A percentile compares a stretch with the other conserved stretches of the same genome.
Conservation (phyloP, 1,140 invertebrate genomes). For the Drosophila takahashii region DNA sequence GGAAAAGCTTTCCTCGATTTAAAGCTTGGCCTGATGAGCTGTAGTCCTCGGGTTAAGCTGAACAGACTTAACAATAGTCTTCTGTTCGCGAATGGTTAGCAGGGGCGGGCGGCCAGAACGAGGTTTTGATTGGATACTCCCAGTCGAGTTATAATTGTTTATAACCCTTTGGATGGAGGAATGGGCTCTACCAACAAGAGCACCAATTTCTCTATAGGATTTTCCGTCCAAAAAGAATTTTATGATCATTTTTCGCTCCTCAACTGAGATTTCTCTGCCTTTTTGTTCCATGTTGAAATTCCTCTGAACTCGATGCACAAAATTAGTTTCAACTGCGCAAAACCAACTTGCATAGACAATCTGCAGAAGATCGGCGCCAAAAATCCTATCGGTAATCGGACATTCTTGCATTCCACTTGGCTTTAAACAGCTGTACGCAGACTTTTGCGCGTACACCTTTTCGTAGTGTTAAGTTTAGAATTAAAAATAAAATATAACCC, state of each 20-base stretch:
- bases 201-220: no score
- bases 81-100: no score
- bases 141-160: no score
- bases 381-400: background rate
- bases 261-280: constrained; percentile 4
- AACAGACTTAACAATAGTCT: no score
- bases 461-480: background rate
- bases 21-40: no score
- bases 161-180: no score
- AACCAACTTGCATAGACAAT: background rate
- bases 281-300: background rate
- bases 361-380: background rate
- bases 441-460: background rate
- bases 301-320: background rate
- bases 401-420: background rate
- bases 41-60: no score
- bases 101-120: no score
- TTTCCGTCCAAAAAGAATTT: no score
- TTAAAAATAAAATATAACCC: background rate
- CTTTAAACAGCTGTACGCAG: background rate
- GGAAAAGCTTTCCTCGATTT: no score
- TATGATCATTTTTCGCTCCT: background rate
- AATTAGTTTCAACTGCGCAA: background rate
- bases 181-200: no score
- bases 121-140: no score